Conservation (phyloP, 2,113 vertebrate genomes). For the Chaenocephalus aceratus region DNA sequence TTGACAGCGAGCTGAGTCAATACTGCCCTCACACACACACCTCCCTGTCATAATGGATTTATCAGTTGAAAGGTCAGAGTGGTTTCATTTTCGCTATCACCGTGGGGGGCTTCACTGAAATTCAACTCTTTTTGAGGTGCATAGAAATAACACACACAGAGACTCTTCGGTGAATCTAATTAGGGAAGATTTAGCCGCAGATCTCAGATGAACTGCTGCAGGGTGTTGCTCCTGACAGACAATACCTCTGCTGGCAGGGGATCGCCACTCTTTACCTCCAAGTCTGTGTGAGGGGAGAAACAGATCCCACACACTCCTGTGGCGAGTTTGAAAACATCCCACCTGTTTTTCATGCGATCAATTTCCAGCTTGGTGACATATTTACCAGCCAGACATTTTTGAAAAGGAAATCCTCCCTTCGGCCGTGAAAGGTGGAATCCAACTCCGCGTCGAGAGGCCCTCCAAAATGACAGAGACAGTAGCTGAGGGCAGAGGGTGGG, state of each 20-base stretch:
- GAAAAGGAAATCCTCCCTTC: slow-evolving; percentile 74
- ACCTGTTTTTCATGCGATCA: slow-evolving; percentile 67
- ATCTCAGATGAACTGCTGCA: slow-evolving; percentile 44
- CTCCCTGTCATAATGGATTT: slow-evolving; percentile 29
- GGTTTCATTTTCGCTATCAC: slow-evolving; percentile 24
- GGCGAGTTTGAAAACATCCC: slow-evolving; percentile 63
- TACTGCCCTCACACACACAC: slow-evolving; percentile 3
- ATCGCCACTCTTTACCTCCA: slow-evolving; percentile 37
- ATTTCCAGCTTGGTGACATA: slow-evolving; percentile 67
- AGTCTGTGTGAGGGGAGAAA: slow-evolving; percentile 20
- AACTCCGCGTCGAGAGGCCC: slow-evolving; percentile 30
- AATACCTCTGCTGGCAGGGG: slow-evolving; percentile 53
- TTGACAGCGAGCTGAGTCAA: slow-evolving; percentile 45
- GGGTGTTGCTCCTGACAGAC: slow-evolving; percentile 47
- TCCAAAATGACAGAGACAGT: slow-evolving; percentile 49
- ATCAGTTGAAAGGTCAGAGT: slow-evolving; percentile 56
- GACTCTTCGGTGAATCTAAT: slow-evolving; percentile 45
- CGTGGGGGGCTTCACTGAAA: slow-evolving; percentile 25
- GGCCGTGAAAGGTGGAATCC: slow-evolving; percentile 57
- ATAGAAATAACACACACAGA: slow-evolving; percentile 7
- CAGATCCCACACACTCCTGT: slow-evolving; percentile 42
- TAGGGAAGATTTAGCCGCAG: slow-evolving; percentile 48
- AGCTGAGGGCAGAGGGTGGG: slow-evolving; percentile 49
- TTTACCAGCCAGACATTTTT: slow-evolving; percentile 68
- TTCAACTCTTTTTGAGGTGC: slow-evolving; percentile 16